Percentiles rank a stretch among this genome's conserved stretches.
Evolutionary conservation across 53 echinoderm and acorn worm genomes (phyloP).

Genomic region (Apostichopus leukothele): DNA sequence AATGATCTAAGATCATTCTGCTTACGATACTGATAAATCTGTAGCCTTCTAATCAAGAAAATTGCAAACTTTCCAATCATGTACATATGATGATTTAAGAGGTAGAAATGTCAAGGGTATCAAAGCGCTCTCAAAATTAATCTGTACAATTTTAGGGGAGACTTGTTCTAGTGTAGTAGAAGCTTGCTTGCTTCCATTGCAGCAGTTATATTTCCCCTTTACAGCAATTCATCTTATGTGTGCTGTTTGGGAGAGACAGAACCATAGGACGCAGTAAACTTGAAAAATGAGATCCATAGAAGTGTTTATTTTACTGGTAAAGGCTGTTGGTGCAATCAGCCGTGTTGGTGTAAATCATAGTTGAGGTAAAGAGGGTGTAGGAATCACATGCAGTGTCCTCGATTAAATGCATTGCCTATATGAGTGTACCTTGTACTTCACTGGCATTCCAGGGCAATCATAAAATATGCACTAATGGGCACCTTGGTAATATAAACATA

Average conservation of each 20-base stretch:
- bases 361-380: neutral
- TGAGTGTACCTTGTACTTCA: neutral
- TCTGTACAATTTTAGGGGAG: neutral
- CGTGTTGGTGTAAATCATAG: neutral
- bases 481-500: neutral
- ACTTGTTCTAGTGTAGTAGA: neutral
- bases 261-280: neutral
- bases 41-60: neutral
- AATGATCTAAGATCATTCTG: neutral
- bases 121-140: neutral
- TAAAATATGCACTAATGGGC: neutral
- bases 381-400: neutral
- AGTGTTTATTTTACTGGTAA: slow-evolving; percentile 32
- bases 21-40: neutral
- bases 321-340: neutral
- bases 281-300: slow-evolving; percentile 7
- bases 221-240: neutral
- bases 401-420: neutral
- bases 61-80: neutral
- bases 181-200: neutral
- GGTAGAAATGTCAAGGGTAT: neutral
- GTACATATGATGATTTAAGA: neutral
- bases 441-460: slow-evolving; percentile 7
- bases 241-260: neutral
- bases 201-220: neutral